Evolutionary conservation across 2,888 invertebrate species (phyloP), one percentile per base, ranked within the genome.

Genomic region (Drosophila suboccidentalis): DNA sequence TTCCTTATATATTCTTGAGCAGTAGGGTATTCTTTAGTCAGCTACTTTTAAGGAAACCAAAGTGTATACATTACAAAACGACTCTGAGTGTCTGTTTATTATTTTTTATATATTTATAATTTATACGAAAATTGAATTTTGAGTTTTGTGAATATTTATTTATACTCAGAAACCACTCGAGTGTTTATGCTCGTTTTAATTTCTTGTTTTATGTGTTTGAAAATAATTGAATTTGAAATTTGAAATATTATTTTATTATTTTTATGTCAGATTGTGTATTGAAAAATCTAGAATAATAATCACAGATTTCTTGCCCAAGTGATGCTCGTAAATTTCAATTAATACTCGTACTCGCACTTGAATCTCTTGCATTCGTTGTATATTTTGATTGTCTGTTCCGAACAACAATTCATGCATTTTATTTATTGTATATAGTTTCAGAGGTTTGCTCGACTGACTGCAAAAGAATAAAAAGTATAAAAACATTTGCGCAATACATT

Each of bases 261-360:
- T 36, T 36, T 19, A 17, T 57, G 34, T 29, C 49, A 57, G 47
- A 43, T 39, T 55, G n/a, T 9, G 17, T 44, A 34, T 46, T 13
- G 49, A 38, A 36, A 72, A 72, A 55, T 36, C 26, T 50, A 51
- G 4, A 53, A 70, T 49, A 55, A 68, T 55, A 41, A 62, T 61
- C 63, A 66, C 44, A 66, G 77, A 57, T 57, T 74, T 65, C 59
- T 60, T 49, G 77, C 39, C 38, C 62, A 44, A 71, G 61, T 19
- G 39, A 59, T 55, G 59, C 62, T 51, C 61, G 50, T 71, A 71
- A 76, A 75, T 76, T 77, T 71, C 72, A 75, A 75, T 75, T 51
- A 76, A 44, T 44, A 64, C 17, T 44, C 8, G 13, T 4, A 15
- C 15, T 39, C 9, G 13, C 38, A 39, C 39, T 9, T 39, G 39